Base-by-base conservation (phyloP, 2,113 vertebrate genomes). In the Macrotis lagotis region DNA sequence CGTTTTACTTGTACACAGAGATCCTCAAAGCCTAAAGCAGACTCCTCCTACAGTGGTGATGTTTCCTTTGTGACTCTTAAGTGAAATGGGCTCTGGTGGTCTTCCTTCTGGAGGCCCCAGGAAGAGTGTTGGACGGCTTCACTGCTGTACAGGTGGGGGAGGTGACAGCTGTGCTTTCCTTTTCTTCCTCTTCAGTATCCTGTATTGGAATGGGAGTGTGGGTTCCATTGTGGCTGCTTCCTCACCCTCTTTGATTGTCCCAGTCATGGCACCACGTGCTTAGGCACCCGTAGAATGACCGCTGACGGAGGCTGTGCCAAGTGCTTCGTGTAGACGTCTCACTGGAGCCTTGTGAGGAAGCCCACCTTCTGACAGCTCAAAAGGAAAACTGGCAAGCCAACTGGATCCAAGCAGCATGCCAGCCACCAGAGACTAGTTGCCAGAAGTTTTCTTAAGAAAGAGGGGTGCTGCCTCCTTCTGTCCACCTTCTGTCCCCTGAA, bases 291-390 rank as follows among this genome's bases (percentile, higher is more conserved):
- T 83, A 7, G 66, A 24, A 2, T 83, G 44, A n/a, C n/a, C 3
- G 6, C 66, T 83, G 66, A 37, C 19, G 2, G 37, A 83, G 2
- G 19, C 24, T 44, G n/a, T 83, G 19, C 16, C 19, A 44, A 83
- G 12, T 66, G 31, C 59, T 66, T 12, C n/a, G 16, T n/a, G 37
- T 16, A n/a, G 12, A 74, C 4, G 44, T 22, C 37, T 83, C 37
- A 83, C 24, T 24, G 37, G 66, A 83, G 66, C 16, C 37, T n/a
- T 83, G 16, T 2, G 5, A n/a, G 37, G 51, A 55, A 66, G 0
- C 50, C 59, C 93, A 93, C 93, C 90, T 66, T 90, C 44, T 37
- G 51, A 94, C 52, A 94, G 97, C 95, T 90, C 44, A 93, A 96
- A 19, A 44, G n/a, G 92, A 97, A 19, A 0, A 0, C 31, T 59